Evolutionary conservation across 2,888 invertebrate genomes (phyloP), one percentile per base, ranked within the genome.

Genomic region (Heterodera filipjevi): DNA sequence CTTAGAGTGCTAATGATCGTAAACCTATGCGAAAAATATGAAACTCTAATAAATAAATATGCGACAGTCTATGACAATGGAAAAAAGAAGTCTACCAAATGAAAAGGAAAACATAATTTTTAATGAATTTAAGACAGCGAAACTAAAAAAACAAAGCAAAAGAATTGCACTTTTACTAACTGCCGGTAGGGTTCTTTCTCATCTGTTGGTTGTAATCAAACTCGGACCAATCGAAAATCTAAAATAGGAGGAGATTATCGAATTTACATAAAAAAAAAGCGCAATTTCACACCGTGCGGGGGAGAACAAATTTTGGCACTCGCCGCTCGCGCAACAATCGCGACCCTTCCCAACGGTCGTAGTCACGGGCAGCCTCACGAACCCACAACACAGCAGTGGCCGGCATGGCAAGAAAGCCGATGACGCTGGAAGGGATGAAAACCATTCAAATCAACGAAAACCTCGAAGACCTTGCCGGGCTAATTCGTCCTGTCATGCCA

Each of bases 1-100:
- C 49, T 49, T 49, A 3, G 19, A 49, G 19, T 16, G 49, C 16
- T 49, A 49, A 49, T n/a, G n/a, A n/a, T n/a, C n/a, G n/a, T n/a
- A n/a, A n/a, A n/a, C n/a, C n/a, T n/a, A n/a, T n/a, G n/a, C n/a
- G n/a, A n/a, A n/a, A n/a, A n/a, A n/a, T n/a, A n/a, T n/a, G n/a
- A n/a, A n/a, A n/a, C n/a, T n/a, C n/a, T n/a, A n/a, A n/a, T n/a
- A n/a, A n/a, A n/a, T n/a, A n/a, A n/a, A n/a, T n/a, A n/a, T n/a
- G n/a, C n/a, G n/a, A n/a, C n/a, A n/a, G n/a, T n/a, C n/a, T n/a
- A n/a, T n/a, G n/a, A n/a, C n/a, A n/a, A n/a, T n/a, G n/a, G n/a
- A n/a, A n/a, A n/a, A n/a, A n/a, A n/a, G n/a, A 89, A 90, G 35
- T 19, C 33, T 74, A 19, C 22, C 16, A 19, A 19, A 0, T 39